These are phyloP conservation scores for Urocyon cinereoargenteus DNA, from an alignment of 2,797 vertebrate genomes.

Conservation along the genomic window DNA sequence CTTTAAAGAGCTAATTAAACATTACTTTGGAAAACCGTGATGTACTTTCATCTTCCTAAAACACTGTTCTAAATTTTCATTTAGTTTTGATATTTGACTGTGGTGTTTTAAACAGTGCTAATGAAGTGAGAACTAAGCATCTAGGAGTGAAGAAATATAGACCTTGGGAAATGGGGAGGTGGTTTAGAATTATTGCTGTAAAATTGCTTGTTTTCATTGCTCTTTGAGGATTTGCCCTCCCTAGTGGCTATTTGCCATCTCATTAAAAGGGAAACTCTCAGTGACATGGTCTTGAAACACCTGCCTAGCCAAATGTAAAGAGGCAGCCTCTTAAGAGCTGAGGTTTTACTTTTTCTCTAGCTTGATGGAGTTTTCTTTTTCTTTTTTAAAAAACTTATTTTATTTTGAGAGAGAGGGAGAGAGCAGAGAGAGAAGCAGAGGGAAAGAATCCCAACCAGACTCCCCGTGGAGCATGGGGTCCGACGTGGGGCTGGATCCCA, in stretches of 20 bases:
- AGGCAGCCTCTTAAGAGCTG: neutral
- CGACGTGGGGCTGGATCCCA: neutral
- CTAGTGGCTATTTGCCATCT: slow-evolving; percentile 12
- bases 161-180: neutral
- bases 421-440: neutral
- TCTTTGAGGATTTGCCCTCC: slow-evolving; percentile 57
- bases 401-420: neutral
- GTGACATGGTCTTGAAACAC: slow-evolving; percentile 47
- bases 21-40: slow-evolving; percentile 13
- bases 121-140: slow-evolving; percentile 51
- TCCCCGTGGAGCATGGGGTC: neutral
- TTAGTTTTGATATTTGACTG: slow-evolving; percentile 43
- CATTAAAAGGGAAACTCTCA: slow-evolving; percentile 56
- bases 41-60: slow-evolving; percentile 34
- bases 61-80: slow-evolving; percentile 44
- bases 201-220: slow-evolving; percentile 56
- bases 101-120: slow-evolving; percentile 46
- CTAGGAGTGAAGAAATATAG: slow-evolving; percentile 25
- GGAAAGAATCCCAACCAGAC: neutral
- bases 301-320: slow-evolving; percentile 16
- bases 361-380: neutral
- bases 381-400: neutral
- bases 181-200: slow-evolving; percentile 45
- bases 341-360: slow-evolving; percentile 21
- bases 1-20: slow-evolving; percentile 55